Evolutionary conservation across 2,888 invertebrate genomes (phyloP).

Genomic region (Heliconius sara): DNA sequence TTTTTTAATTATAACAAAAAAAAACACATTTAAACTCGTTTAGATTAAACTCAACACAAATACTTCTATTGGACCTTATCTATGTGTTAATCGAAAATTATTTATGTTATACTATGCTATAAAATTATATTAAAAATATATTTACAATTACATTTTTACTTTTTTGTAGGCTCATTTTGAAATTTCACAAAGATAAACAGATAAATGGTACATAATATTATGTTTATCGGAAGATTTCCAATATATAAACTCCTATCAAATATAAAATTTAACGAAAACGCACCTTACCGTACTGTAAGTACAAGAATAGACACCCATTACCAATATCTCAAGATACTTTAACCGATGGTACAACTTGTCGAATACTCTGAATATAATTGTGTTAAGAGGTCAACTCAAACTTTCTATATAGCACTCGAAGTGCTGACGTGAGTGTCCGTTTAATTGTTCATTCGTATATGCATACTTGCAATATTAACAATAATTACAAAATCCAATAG

Average conservation of each 20-base stretch:
- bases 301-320: not conserved
- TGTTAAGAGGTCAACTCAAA: constrained; percentile 37
- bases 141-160: not conserved
- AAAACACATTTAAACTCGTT: not conserved
- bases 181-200: not conserved
- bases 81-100: not conserved
- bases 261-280: not conserved
- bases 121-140: not conserved
- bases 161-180: not conserved
- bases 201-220: not conserved
- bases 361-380: constrained; percentile 32
- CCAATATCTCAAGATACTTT: not conserved
- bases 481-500: not conserved
- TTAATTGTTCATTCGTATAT: constrained; percentile 20
- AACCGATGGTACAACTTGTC: not conserved
- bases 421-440: constrained; percentile 31
- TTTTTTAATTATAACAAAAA: not conserved
- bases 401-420: constrained; percentile 39
- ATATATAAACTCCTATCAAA: not conserved
- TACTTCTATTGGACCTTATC: too few relatives aligned
- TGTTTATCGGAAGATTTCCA: too few relatives aligned
- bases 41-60: too few relatives aligned
- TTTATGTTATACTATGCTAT: not conserved
- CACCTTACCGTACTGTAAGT: not conserved
- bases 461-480: not conserved